A percentile compares a stretch with the other conserved stretches of the same genome.
phyloP scores from a whole-genome alignment of 2,113 vertebrate genomes.

The Melanotaenia duboulayi region DNA sequence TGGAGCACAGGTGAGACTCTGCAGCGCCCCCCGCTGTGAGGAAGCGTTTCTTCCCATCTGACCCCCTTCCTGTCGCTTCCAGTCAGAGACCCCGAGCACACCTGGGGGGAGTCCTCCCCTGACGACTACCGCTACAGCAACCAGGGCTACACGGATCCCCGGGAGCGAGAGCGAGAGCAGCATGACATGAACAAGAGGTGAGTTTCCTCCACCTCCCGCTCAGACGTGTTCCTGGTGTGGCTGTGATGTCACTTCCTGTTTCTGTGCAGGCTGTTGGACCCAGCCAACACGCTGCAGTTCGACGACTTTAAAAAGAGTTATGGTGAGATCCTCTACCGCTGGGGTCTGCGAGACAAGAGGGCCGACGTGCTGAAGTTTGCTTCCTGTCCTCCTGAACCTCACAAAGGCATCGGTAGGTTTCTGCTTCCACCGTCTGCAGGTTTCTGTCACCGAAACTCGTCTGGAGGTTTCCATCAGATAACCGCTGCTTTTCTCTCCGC shows the following conservation, averaged over 20 bases:
- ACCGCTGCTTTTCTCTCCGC: constrained; percentile 4
- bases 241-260: constrained; percentile 22
- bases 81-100: constrained; percentile 87
- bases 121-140: constrained; percentile 91
- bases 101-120: constrained; percentile 91
- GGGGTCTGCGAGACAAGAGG: constrained; percentile 94
- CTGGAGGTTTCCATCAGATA: not conserved
- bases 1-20: constrained; percentile 89
- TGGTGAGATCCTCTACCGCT: constrained; percentile 95
- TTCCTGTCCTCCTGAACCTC: constrained; percentile 94
- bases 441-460: too few species aligned
- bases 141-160: constrained; percentile 86
- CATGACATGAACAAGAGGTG: constrained; percentile 98
- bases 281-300: constrained; percentile 92
- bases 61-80: not conserved
- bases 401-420: constrained; percentile 93
- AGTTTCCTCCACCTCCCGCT: not conserved
- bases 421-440: too few species aligned
- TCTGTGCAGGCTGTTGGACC: constrained; percentile 88
- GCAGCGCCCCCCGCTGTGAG: rapidly evolving
- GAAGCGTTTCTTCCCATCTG: too few species aligned
- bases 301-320: constrained; percentile 99
- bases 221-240: not conserved
- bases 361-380: constrained; percentile 97
- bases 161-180: constrained; percentile 93